phyloP scores from a whole-genome alignment of 2,888 invertebrate species.

The Cheilosia pagana region DNA sequence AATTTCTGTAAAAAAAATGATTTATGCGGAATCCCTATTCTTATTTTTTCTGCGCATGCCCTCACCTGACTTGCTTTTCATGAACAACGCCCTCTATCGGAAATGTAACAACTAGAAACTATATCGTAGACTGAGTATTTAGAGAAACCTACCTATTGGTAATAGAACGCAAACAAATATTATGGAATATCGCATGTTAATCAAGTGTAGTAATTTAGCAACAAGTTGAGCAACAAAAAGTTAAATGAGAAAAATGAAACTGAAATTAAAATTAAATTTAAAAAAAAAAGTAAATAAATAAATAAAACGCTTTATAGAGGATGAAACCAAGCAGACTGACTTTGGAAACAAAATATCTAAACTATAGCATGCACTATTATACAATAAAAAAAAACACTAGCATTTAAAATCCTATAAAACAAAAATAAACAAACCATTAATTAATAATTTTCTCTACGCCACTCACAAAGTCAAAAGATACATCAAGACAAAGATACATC shows the following conservation, averaged over 20 bases:
- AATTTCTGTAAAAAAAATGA: too few species aligned
- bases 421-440: slow-evolving; percentile 8
- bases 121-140: slow-evolving; percentile 55
- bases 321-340: slow-evolving; percentile 71
- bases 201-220: slow-evolving; percentile 14
- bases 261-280: background rate
- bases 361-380: slow-evolving; percentile 45
- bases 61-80: background rate
- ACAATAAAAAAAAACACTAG: slow-evolving; percentile 9
- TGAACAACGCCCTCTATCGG: background rate
- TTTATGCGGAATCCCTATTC: background rate
- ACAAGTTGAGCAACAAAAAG: slow-evolving; percentile 10
- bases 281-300: slow-evolving; percentile 12
- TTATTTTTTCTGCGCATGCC: background rate
- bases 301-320: slow-evolving; percentile 47
- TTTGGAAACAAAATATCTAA: slow-evolving; percentile 40
- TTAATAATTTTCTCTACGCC: background rate
- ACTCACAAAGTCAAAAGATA: background rate
- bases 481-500: background rate
- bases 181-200: slow-evolving; percentile 36
- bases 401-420: slow-evolving; percentile 3
- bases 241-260: slow-evolving; percentile 28
- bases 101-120: slow-evolving; percentile 10
- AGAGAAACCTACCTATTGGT: slow-evolving; percentile 36
- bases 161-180: slow-evolving; percentile 30